A percentile compares a stretch with the other conserved stretches of the same genome.
Conservation (phyloP, 92 coral and sea anemone genomes). For the Isaurus tuberculatus region DNA sequence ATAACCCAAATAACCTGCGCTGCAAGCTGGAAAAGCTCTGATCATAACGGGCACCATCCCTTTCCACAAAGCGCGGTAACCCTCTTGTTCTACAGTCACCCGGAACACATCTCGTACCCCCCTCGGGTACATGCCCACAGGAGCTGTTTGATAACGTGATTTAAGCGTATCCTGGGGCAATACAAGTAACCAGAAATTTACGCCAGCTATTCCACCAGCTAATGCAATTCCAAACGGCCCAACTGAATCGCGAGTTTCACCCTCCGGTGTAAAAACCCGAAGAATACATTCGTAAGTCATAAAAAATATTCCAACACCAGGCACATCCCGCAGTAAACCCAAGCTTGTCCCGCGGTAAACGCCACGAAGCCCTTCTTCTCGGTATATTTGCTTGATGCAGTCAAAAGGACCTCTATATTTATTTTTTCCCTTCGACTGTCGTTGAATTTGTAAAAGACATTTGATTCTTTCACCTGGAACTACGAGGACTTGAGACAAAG, state of each 20-base stretch:
- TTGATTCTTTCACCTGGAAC: conserved; percentile 85
- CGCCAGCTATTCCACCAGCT: conserved; percentile 89
- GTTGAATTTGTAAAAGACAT: conserved; percentile 92
- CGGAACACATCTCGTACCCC: conserved; percentile 77
- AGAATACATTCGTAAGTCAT: conserved; percentile 77
- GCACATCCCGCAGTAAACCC: conserved; percentile 68
- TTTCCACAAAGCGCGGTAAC: conserved; percentile 70
- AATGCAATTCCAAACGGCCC: conserved; percentile 69
- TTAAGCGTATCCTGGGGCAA: conserved; percentile 84
- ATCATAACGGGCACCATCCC: conserved; percentile 83
- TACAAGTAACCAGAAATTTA: conserved; percentile 76
- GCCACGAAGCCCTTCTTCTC: conserved; percentile 72
- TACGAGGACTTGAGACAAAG: conserved; percentile 54
- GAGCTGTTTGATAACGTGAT: conserved; percentile 86
- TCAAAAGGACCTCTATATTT: conserved; percentile 79
- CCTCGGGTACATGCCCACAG: conserved; percentile 79
- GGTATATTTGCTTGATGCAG: conserved; percentile 63
- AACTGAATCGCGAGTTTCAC: conserved; percentile 73
- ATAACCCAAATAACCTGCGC: conserved; percentile 84
- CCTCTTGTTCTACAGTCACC: conserved; percentile 68
- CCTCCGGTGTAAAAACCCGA: conserved; percentile 52
- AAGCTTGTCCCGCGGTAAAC: conserved; percentile 77
- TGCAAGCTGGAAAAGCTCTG: conserved; percentile 83
- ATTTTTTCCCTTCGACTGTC: conserved; percentile 51
- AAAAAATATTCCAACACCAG: conserved; percentile 81